Base-by-base conservation (phyloP, 1,140 invertebrate species). In the Drosophila equinoxialis region DNA sequence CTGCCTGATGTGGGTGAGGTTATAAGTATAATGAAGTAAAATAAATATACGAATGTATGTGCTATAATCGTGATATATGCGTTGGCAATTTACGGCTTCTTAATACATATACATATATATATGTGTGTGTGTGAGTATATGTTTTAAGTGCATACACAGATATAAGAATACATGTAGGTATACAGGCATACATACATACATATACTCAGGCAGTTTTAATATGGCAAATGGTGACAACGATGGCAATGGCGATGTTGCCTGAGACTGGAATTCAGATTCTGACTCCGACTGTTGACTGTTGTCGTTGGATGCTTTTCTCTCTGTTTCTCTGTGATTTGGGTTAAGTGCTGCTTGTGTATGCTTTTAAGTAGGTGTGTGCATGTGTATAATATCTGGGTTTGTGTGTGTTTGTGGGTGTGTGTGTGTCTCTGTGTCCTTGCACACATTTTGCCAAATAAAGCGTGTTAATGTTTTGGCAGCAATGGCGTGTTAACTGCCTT, bases 371-470 rank as follows among this genome's bases (percentile, higher is more conserved):
- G 84, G 77, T 83, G 67, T 74, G 58, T 57, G 59, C 30, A 14
- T 45, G 51, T 39, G 17, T 10, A 65, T 11, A 62, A 51, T 51
- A 51, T 51, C 23, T 39, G 48, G 33, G 20, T 14, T 33, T 1
- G 42, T 23, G 6, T 65, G 14, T n/a, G n/a, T n/a, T n/a, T 65
- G 41, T 66, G n/a, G 60, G n/a, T 61, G 33, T 14, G 26, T 13
- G 30, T 58, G 30, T 30, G 62, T 61, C n/a, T 39, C 65, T 68
- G 64, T 83, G 80, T 83, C 80, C 80, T 83, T 83, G 76, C 68
- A 79, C 76, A 82, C 73, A 87, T 83, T 30, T 83, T 89, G 84
- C 79, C 83, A 87, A 87, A 87, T 87, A 89, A 87, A 87, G 84
- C 80, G 80, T 89, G 84, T 89, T 89, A 89, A 84, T 84, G 84